A percentile compares a stretch with the other conserved stretches of the same genome.
phyloP scores from a whole-genome alignment of 2,888 invertebrate genomes.

The Hybos culiciformis region DNA sequence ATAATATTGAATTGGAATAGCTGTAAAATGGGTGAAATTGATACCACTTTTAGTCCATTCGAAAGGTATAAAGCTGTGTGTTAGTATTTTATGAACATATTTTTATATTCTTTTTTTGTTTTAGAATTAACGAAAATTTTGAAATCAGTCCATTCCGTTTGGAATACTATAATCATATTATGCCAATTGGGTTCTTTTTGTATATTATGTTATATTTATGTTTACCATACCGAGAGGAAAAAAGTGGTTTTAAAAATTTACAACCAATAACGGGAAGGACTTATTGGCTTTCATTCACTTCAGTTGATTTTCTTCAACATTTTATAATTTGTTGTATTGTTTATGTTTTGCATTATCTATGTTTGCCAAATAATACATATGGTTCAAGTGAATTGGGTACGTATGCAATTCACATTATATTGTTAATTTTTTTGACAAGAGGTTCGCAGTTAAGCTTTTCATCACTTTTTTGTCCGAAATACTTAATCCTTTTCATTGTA shows the following conservation, averaged over 20 bases:
- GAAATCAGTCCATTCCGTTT: constrained; percentile 26
- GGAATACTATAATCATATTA: constrained; percentile 27
- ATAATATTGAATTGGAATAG: constrained; percentile 28
- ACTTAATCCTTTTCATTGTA: too few relatives aligned
- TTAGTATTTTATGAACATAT: not conserved
- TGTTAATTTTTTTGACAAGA: too few relatives aligned
- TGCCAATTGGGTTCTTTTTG: constrained; percentile 28
- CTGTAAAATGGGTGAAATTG: constrained; percentile 17
- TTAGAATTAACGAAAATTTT: constrained; percentile 13
- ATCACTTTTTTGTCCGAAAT: too few relatives aligned
- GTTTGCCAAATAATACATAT: constrained; percentile 23
- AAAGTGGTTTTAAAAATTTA: constrained; percentile 47
- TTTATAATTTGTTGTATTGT: constrained; percentile 21
- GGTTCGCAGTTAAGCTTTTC: too few relatives aligned
- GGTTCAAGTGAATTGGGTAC: constrained; percentile 22
- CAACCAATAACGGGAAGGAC: constrained; percentile 45
- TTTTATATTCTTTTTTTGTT: too few relatives aligned
- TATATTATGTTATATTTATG: constrained; percentile 39
- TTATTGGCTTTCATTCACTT: constrained; percentile 50
- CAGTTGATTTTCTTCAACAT: constrained; percentile 40
- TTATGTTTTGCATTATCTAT: constrained; percentile 18
- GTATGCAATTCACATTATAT: too few relatives aligned
- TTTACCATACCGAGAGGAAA: constrained; percentile 49
- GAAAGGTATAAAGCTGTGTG: too few relatives aligned
- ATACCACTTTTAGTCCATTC: constrained; percentile 25